These are phyloP conservation scores for Caenorhabditis sulstoni DNA, from an alignment of 2,888 invertebrate species.

Conservation along the genomic window DNA sequence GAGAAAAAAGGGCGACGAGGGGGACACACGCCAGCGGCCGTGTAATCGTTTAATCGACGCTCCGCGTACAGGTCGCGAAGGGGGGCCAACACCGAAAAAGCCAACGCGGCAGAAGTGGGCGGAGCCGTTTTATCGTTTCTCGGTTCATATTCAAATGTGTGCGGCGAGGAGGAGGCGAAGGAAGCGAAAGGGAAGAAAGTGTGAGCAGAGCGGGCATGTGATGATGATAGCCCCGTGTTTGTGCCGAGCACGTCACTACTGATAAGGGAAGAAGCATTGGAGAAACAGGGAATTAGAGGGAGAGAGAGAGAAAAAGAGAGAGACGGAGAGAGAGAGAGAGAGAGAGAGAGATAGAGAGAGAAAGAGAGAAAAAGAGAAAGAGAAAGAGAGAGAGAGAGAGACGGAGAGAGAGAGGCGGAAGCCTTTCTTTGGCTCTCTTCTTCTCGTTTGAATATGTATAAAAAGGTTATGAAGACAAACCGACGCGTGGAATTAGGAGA, in stretches of 20 bases:
- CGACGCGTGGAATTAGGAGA: constrained; percentile 11
- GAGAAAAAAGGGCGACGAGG: background rate
- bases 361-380: background rate
- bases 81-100: constrained; percentile 14
- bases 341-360: background rate
- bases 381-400: background rate
- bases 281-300: background rate
- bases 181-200: background rate
- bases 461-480: constrained; percentile 15
- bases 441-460: constrained; percentile 19
- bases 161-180: background rate
- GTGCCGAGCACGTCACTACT: constrained; percentile 16
- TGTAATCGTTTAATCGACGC: constrained; percentile 56
- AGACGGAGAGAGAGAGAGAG: background rate
- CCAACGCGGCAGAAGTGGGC: constrained; percentile 27
- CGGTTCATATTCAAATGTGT: constrained; percentile 49
- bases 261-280: constrained; percentile 19
- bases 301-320: background rate
- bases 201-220: constrained; percentile 20
- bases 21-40: background rate
- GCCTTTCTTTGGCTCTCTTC: background rate
- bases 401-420: no score
- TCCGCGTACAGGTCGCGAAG: constrained; percentile 55
- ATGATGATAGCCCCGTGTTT: constrained; percentile 34
- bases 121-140: constrained; percentile 35